A percentile compares a stretch with the other conserved stretches of the same genome.
These are phyloP conservation scores for Epizoanthus rinbou DNA, from an alignment of 92 coral and sea anemone genomes.

Conservation along the genomic window DNA sequence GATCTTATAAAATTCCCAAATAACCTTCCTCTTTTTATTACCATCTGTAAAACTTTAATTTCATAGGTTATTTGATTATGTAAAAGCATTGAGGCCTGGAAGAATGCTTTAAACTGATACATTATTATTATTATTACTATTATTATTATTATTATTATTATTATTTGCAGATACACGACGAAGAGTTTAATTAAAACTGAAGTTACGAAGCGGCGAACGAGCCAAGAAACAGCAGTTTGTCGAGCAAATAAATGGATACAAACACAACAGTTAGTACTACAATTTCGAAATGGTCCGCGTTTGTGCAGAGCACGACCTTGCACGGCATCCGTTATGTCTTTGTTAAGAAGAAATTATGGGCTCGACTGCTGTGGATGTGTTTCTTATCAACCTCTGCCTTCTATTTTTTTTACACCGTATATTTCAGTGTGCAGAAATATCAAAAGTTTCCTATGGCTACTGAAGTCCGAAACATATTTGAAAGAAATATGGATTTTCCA, in stretches of 20 bases:
- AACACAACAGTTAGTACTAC: slow-evolving; percentile 2
- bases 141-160: no score
- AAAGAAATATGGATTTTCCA: slow-evolving; percentile 46
- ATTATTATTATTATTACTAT: no score
- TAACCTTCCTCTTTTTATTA: no score
- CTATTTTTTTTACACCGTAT: background rate
- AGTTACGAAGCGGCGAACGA: no score
- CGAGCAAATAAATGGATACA: background rate
- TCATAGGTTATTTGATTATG: no score
- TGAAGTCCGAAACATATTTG: background rate
- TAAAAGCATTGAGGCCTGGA: no score
- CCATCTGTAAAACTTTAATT: no score
- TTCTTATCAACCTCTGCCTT: slow-evolving; percentile 15
- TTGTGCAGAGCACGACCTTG: slow-evolving; percentile 54
- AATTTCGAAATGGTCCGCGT: slow-evolving; percentile 48
- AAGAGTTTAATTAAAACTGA: no score
- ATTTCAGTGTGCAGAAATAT: background rate
- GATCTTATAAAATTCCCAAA: no score
- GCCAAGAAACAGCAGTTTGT: no score
- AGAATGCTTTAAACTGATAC: no score
- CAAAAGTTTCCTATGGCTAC: slow-evolving; percentile 32
- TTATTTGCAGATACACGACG: no score
- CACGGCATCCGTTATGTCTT: slow-evolving; percentile 59
- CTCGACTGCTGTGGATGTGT: slow-evolving; percentile 38
- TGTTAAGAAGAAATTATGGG: background rate